Percentiles rank a stretch among this genome's conserved stretches.
Conservation (phyloP, 2,113 vertebrate genomes). For the Corythornis vintsioides region DNA sequence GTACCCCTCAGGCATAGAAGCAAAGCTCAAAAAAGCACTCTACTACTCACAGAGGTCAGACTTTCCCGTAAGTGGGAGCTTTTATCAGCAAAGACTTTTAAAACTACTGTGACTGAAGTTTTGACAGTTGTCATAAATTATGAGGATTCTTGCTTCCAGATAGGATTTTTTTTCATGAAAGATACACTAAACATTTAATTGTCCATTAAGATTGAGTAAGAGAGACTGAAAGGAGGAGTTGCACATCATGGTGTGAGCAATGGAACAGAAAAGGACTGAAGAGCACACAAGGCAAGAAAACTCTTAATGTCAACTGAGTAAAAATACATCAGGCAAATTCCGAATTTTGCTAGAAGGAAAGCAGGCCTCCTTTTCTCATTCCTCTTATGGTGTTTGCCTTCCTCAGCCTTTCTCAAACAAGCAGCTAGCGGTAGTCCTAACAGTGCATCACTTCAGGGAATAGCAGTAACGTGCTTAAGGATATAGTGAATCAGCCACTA, state of each 20-base stretch:
- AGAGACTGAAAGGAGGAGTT: background rate
- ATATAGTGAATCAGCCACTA: background rate
- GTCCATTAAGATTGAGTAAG: background rate
- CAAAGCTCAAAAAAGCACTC: background rate
- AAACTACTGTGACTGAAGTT: conserved; percentile 12
- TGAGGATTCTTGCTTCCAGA: conserved; percentile 16
- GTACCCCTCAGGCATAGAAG: conserved; percentile 11
- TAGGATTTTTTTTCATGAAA: background rate
- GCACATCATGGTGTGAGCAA: background rate
- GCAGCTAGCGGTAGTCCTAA: background rate
- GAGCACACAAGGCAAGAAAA: background rate
- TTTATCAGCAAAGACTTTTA: conserved; percentile 32
- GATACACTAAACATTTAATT: conserved; percentile 12
- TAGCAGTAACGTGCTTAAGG: background rate
- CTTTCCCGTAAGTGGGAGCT: background rate
- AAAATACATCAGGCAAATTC: background rate
- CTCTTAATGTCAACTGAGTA: background rate
- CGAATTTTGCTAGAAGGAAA: background rate
- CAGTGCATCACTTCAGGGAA: background rate
- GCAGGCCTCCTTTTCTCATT: background rate
- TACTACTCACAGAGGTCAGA: background rate
- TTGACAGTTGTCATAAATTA: conserved; percentile 46
- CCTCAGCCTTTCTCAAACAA: background rate
- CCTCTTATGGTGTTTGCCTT: background rate
- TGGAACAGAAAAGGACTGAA: background rate